Conservation (phyloP, 2,888 invertebrate genomes). For the Acrobasis consociella region DNA sequence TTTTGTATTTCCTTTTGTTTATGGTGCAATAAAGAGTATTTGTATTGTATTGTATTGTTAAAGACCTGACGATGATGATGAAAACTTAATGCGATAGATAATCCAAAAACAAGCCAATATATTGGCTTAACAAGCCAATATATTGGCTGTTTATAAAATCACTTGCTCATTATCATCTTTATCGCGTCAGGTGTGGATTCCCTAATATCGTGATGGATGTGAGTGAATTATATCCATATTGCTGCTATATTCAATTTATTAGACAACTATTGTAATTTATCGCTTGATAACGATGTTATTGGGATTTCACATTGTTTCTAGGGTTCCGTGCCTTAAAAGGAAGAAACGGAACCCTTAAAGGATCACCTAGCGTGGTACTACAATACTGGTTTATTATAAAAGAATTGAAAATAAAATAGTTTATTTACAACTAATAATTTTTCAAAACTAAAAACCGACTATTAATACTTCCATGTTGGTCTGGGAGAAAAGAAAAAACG, state of each 20-base stretch:
- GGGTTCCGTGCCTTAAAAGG: not conserved
- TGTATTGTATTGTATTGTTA: too few species aligned
- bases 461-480: too few species aligned
- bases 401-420: too few species aligned
- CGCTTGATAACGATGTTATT: not conserved
- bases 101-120: not conserved
- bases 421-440: too few species aligned
- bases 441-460: too few species aligned
- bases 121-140: not conserved
- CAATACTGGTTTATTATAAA: too few species aligned
- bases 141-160: not conserved
- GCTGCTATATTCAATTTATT: constrained; percentile 31
- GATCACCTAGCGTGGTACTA: too few species aligned
- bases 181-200: constrained; percentile 29
- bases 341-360: too few species aligned
- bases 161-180: constrained; percentile 7
- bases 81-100: not conserved
- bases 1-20: too few species aligned
- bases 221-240: constrained; percentile 4
- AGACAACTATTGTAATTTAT: constrained; percentile 5
- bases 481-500: too few species aligned
- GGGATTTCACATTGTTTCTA: not conserved
- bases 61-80: too few species aligned
- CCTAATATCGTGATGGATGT: constrained; percentile 29
- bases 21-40: too few species aligned